Evolutionary conservation across 2,888 invertebrate species (phyloP).

Genomic region (Spilarctia lutea): DNA sequence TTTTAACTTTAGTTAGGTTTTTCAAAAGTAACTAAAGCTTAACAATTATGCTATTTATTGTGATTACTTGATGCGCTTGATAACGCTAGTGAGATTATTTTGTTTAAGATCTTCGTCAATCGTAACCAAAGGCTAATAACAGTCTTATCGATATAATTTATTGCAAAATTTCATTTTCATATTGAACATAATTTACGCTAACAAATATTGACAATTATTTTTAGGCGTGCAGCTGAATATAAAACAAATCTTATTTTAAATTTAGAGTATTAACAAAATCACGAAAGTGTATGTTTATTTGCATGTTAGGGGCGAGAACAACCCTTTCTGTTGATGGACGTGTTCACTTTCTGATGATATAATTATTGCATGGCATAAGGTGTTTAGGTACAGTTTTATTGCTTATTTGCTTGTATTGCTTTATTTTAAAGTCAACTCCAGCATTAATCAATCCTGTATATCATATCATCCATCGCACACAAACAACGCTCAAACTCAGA

Average conservation of each 20-base stretch:
- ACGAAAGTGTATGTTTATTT: constrained; percentile 15
- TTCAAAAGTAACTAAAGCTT: background rate
- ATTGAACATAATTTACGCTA: background rate
- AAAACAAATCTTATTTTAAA: background rate
- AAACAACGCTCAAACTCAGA: too few relatives aligned
- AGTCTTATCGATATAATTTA: too few relatives aligned
- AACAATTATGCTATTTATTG: background rate
- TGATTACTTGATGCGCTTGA: background rate
- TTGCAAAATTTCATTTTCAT: background rate
- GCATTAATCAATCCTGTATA: too few relatives aligned
- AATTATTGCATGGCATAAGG: background rate
- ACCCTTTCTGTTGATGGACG: background rate
- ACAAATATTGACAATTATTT: constrained; percentile 20
- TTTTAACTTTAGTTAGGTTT: background rate
- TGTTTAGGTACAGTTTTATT: too few relatives aligned
- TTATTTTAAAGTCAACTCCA: too few relatives aligned
- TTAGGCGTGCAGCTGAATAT: constrained; percentile 4
- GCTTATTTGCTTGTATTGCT: too few relatives aligned
- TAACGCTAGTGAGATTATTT: background rate
- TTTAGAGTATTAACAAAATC: constrained; percentile 6
- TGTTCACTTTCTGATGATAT: background rate
- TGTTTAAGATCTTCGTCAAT: background rate
- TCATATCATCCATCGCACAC: too few relatives aligned
- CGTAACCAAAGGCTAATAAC: too few relatives aligned
- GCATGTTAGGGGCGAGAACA: background rate